These are phyloP conservation scores for Drosophila aff. DNA, from an alignment of 1,140 invertebrate species.

Conservation along the genomic window DNA sequence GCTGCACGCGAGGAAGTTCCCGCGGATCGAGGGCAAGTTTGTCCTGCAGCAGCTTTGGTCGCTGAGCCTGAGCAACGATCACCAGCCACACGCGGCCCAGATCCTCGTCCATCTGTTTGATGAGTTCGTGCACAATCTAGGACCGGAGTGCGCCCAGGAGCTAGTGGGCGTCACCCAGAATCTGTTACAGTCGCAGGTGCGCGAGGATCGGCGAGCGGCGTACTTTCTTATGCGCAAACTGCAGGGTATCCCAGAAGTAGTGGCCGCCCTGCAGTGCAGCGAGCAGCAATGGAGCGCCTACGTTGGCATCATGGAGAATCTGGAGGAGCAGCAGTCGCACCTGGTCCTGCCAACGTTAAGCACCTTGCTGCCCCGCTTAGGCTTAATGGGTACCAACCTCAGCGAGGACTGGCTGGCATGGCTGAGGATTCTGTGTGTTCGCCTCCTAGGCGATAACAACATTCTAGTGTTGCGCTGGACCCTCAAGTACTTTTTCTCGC, in stretches of 20 bases:
- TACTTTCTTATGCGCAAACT: slow-evolving; percentile 68
- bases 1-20: slow-evolving; percentile 57
- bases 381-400: background rate
- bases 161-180: slow-evolving; percentile 34
- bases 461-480: slow-evolving; percentile 85
- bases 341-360: slow-evolving; percentile 86
- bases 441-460: slow-evolving; percentile 85
- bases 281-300: slow-evolving; percentile 61
- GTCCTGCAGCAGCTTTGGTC: slow-evolving; percentile 65
- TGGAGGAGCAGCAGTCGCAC: slow-evolving; percentile 88
- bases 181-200: slow-evolving; percentile 52
- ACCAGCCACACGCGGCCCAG: slow-evolving; percentile 57
- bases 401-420: slow-evolving; percentile 65
- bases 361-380: slow-evolving; percentile 66
- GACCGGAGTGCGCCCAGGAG: slow-evolving; percentile 32
- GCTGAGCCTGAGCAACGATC: slow-evolving; percentile 41
- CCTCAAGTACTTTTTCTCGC: slow-evolving; percentile 65
- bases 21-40: slow-evolving; percentile 58
- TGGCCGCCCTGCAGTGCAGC: slow-evolving; percentile 19
- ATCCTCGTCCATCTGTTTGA: slow-evolving; percentile 64
- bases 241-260: slow-evolving; percentile 5
- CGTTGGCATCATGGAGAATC: slow-evolving; percentile 85
- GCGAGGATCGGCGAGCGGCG: slow-evolving; percentile 60
- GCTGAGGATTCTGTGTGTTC: slow-evolving; percentile 84
- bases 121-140: slow-evolving; percentile 53